Evolutionary conservation across 2,888 invertebrate genomes (phyloP).

Genomic region (Ophioninae sp.): DNA sequence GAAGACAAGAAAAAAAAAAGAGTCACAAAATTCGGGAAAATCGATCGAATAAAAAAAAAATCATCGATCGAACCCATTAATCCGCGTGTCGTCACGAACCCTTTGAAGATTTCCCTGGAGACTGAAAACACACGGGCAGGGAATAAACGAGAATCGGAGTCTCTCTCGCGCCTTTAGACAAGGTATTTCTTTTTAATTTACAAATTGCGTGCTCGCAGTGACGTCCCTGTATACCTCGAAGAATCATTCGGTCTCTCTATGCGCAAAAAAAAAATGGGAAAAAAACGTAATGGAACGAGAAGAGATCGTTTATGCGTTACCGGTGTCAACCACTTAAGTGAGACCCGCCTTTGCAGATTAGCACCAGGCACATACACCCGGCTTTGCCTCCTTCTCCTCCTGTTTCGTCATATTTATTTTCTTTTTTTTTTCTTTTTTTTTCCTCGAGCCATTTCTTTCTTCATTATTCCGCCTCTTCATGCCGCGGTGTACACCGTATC

Average conservation of each 20-base stretch:
- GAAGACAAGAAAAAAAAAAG: no score
- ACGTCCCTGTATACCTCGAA: constrained; percentile 5
- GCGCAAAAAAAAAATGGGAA: constrained; percentile 9
- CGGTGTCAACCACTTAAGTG: constrained; percentile 58
- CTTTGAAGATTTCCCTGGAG: neutral
- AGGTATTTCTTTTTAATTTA: constrained; percentile 45
- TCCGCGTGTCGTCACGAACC: no score
- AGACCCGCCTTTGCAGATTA: constrained; percentile 50
- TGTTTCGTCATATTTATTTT: neutral
- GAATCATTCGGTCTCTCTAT: constrained; percentile 12
- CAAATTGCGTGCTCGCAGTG: constrained; percentile 43
- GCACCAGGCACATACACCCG: constrained; percentile 27
- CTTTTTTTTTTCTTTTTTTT: no score
- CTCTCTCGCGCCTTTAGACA: constrained; percentile 10
- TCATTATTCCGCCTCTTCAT: constrained; percentile 16
- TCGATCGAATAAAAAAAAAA: no score
- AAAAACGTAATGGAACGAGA: constrained; percentile 44
- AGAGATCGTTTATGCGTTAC: constrained; percentile 52
- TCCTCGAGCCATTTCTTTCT: constrained; percentile 20
- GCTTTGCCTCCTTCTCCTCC: neutral
- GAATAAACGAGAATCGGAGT: neutral
- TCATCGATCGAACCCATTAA: no score
- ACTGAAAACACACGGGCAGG: constrained; percentile 1
- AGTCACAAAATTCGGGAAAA: no score
- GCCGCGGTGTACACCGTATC: constrained; percentile 25